These are phyloP conservation scores for Neosalanx taihuensis DNA, from an alignment of 2,797 vertebrate species.

Conservation along the genomic window DNA sequence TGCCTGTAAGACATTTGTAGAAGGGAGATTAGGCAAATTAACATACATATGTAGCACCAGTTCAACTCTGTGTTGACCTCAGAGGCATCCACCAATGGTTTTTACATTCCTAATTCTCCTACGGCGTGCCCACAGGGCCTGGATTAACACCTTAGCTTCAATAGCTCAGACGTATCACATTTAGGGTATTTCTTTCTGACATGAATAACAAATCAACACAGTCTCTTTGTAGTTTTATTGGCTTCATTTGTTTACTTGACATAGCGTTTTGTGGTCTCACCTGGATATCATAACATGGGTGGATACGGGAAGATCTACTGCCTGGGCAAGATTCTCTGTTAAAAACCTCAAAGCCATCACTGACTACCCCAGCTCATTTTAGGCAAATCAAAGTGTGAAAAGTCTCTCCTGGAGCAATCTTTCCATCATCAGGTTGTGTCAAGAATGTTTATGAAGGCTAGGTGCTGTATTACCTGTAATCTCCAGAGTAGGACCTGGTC, in stretches of 20 bases:
- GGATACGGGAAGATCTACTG: conserved; percentile 53
- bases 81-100: conserved; percentile 67
- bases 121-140: conserved; percentile 61
- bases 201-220: conserved; percentile 72
- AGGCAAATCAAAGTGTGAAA: conserved; percentile 82
- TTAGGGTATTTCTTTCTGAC: conserved; percentile 51
- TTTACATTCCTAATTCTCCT: conserved; percentile 66
- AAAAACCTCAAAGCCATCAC: conserved; percentile 74
- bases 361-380: conserved; percentile 76
- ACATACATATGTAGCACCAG: conserved; percentile 75
- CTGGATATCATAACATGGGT: conserved; percentile 55
- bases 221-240: conserved; percentile 53
- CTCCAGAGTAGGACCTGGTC: conserved; percentile 66
- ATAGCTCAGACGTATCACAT: conserved; percentile 70
- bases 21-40: conserved; percentile 77
- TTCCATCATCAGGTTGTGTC: conserved; percentile 72
- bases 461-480: conserved; percentile 80
- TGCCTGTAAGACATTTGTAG: conserved; percentile 78
- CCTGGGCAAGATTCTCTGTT: conserved; percentile 55
- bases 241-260: conserved; percentile 62
- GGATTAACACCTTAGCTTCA: conserved; percentile 73
- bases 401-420: conserved; percentile 79
- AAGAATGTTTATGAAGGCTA: conserved; percentile 76
- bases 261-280: conserved; percentile 54
- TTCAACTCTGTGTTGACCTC: conserved; percentile 73